These are phyloP conservation scores for Drosophila koepferae DNA, from an alignment of 2,888 invertebrate genomes.

Conservation along the genomic window DNA sequence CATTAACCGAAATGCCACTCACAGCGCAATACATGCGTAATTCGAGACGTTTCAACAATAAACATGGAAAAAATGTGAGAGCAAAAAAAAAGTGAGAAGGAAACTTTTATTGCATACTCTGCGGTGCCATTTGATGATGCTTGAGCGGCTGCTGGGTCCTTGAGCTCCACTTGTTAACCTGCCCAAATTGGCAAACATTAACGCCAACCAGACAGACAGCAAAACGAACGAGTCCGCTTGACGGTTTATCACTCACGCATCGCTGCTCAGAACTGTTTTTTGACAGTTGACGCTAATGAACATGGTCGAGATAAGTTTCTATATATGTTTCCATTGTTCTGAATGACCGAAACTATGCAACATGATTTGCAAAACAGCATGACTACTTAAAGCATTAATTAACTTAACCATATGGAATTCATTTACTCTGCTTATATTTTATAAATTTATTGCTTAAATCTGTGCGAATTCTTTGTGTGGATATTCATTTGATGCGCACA, in stretches of 20 bases:
- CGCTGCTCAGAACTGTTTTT: slow-evolving; percentile 37
- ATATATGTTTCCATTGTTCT: slow-evolving; percentile 1
- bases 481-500: too few species aligned
- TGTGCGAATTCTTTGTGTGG: not conserved
- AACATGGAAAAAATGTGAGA: slow-evolving; percentile 25
- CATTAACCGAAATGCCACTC: slow-evolving; percentile 62
- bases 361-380: not conserved
- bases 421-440: not conserved
- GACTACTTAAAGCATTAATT: not conserved
- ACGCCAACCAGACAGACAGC: slow-evolving; percentile 38
- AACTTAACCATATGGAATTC: not conserved
- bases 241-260: slow-evolving; percentile 37
- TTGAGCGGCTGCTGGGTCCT: slow-evolving; percentile 16
- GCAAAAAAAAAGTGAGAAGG: not conserved
- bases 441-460: not conserved
- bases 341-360: not conserved
- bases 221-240: slow-evolving; percentile 37
- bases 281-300: slow-evolving; percentile 42
- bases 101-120: slow-evolving; percentile 53
- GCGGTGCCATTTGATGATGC: slow-evolving; percentile 19
- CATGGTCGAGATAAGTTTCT: slow-evolving; percentile 8
- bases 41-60: slow-evolving; percentile 53
- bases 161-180: slow-evolving; percentile 43
- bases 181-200: slow-evolving; percentile 51
- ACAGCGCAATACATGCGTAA: slow-evolving; percentile 41